Conservation (phyloP, 2,113 vertebrate species). For the Struthio camelus region DNA sequence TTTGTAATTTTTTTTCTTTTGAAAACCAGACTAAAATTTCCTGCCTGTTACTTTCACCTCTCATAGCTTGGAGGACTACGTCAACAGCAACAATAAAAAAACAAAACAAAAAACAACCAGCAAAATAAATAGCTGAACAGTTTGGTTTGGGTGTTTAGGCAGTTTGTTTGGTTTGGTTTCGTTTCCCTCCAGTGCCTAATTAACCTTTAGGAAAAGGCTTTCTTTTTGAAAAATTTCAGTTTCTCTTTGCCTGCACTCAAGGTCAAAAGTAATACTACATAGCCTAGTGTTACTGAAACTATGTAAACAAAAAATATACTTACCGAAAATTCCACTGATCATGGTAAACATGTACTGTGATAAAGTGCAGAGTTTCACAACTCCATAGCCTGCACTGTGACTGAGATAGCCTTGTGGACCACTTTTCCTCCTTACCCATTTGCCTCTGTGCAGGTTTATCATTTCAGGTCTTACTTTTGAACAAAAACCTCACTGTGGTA, state of each 20-base stretch:
- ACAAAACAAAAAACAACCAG: background rate
- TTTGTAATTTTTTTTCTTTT: background rate
- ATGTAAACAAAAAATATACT: background rate
- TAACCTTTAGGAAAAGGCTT: conserved; percentile 16
- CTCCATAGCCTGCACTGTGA: background rate
- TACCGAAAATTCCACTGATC: background rate
- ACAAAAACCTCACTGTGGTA: background rate
- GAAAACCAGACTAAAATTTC: background rate
- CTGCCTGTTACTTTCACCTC: conserved; percentile 22
- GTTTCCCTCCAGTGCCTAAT: conserved; percentile 1
- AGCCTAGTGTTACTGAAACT: background rate
- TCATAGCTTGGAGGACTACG: background rate
- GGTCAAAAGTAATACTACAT: background rate
- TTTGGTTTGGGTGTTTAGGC: background rate
- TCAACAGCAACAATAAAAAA: background rate
- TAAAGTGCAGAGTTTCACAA: background rate
- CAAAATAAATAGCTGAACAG: background rate
- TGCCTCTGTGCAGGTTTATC: background rate
- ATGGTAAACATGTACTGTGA: background rate
- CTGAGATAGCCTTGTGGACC: background rate
- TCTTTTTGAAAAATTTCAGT: background rate
- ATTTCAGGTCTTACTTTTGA: background rate
- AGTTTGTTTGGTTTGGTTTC: conserved; percentile 9
- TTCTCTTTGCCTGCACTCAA: background rate
- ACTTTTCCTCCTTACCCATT: background rate